Evolutionary conservation across 2,888 invertebrate species (phyloP), one percentile per base, ranked within the genome.

Genomic region (Erynnis tages): DNA sequence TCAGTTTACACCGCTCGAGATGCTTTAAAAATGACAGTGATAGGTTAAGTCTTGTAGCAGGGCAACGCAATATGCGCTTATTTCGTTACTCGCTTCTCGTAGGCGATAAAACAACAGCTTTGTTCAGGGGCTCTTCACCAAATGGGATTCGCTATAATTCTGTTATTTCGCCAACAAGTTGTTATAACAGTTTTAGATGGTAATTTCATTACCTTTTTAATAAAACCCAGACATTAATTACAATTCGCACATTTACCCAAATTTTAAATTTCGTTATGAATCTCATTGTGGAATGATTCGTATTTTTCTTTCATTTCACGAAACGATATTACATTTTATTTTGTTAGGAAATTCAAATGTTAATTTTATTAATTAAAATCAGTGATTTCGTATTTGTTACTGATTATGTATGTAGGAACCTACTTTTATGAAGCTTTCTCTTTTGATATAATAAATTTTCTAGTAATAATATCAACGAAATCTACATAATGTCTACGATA

Each of bases 111-210:
- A 79, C 40, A 82, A 83, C 79, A 79, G 76, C 74, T 75, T 82
- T 81, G 75, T 67, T 64, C 74, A 77, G 73, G 80, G 81, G 80
- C 73, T 77, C 74, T 69, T 69, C 69, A 67, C 72, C 70, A 82
- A 86, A 85, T 83, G 76, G 78, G 76, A 82, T 86, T 83, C 78
- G 72, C 72, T 76, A 77, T 85, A 86, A 88, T 80, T 79, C 76
- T 71, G 79, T 86, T 85, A 83, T 75, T 76, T 70, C 66, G 75
- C 61, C 67, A 76, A 74, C 79, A 77, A 78, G 74, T 72, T 67
- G 65, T 63, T 67, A 66, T 76, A 79, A 80, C 78, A 80, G 77
- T 82, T 82, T 76, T 76, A 64, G 68, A 60, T 53, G 56, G 61
- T 64, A 62, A 59, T 62, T 60, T 57, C 52, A 56, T 57, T 38